Evolutionary conservation across 2,113 vertebrate genomes (phyloP).

Genomic region (Xiphophorus hellerii): DNA sequence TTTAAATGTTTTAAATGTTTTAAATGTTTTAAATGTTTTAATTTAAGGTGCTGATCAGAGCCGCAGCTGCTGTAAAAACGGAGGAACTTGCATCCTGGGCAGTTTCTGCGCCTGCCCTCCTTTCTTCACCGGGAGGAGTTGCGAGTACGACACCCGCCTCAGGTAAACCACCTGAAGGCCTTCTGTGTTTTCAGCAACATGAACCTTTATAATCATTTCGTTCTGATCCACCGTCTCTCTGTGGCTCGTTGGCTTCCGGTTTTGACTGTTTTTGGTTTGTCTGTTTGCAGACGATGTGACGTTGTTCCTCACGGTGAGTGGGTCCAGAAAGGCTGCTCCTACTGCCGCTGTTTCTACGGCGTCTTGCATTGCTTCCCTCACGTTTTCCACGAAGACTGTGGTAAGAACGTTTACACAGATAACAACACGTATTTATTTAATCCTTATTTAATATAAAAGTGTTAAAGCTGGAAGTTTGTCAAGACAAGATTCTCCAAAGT

Average conservation of each 20-base stretch:
- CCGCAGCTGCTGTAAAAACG: slow-evolving; percentile 80
- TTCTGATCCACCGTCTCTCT: neutral
- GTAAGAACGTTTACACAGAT: slow-evolving; percentile 56
- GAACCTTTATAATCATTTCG: neutral
- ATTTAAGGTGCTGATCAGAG: slow-evolving; percentile 74
- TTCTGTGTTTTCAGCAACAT: neutral
- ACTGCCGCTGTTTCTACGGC: slow-evolving; percentile 73
- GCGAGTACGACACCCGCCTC: slow-evolving; percentile 72
- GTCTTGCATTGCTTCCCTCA: slow-evolving; percentile 73
- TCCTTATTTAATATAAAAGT: neutral
- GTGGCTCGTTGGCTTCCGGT: neutral
- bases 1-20: neutral
- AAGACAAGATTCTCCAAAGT: neutral
- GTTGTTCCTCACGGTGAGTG: slow-evolving; percentile 64
- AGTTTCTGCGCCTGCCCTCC: slow-evolving; percentile 76
- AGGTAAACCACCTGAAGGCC: slow-evolving; percentile 43
- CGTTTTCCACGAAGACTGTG: slow-evolving; percentile 72
- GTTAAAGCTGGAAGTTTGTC: neutral
- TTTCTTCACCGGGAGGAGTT: slow-evolving; percentile 75
- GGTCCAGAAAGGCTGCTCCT: slow-evolving; percentile 74
- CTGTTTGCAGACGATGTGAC: slow-evolving; percentile 66
- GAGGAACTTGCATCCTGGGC: slow-evolving; percentile 78
- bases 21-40: neutral
- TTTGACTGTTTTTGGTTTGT: neutral
- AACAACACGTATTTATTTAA: too few species aligned